phyloP scores from a whole-genome alignment of 2,113 vertebrate species.

The Paratilapia polleni region DNA sequence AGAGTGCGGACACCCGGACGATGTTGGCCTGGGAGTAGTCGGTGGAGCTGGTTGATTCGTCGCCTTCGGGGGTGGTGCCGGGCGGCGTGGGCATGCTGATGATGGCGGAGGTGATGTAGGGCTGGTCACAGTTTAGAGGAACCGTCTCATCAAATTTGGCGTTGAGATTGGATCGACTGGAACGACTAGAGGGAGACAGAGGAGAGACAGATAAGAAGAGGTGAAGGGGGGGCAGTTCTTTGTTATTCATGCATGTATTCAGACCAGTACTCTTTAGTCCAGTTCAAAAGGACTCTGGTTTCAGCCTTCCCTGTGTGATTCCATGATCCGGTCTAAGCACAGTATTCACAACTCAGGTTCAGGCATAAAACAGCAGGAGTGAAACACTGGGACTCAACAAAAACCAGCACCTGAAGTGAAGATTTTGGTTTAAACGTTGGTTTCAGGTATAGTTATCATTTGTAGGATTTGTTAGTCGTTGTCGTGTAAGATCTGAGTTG shows the following conservation, averaged over 20 bases:
- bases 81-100: conserved; percentile 90
- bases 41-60: conserved; percentile 81
- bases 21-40: conserved; percentile 89
- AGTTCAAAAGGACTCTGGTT: not conserved
- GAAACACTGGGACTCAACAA: not conserved
- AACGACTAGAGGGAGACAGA: conserved; percentile 38
- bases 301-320: not conserved
- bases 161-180: conserved; percentile 93
- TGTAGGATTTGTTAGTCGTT: not conserved
- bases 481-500: not conserved
- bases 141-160: conserved; percentile 92
- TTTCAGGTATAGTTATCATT: not conserved
- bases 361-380: not conserved
- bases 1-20: conserved; percentile 94
- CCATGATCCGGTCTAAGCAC: not conserved
- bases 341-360: not conserved
- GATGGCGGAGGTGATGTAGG: conserved; percentile 91
- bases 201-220: not conserved
- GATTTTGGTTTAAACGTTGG: not conserved
- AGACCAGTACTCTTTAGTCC: too few species aligned
- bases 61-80: conserved; percentile 83
- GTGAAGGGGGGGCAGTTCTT: not conserved
- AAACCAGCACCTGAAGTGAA: not conserved
- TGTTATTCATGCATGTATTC: too few species aligned
- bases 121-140: conserved; percentile 92